Evolutionary conservation across 2,113 vertebrate species (phyloP).

Genomic region (Girardinichthys multiradiatus): DNA sequence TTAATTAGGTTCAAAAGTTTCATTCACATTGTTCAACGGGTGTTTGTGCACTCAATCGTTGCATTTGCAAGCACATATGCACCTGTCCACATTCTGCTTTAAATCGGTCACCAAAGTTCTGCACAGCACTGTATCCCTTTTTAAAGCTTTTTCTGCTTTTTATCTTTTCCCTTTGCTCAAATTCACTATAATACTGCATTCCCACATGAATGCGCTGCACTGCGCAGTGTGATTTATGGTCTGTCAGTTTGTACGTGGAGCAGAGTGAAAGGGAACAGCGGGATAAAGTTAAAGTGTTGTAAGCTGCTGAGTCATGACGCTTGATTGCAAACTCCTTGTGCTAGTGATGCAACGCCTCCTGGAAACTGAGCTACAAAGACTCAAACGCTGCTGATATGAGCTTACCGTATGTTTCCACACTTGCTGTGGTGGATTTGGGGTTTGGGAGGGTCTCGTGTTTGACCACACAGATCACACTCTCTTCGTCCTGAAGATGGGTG

Average conservation of each 20-base stretch:
- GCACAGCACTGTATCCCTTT: not conserved
- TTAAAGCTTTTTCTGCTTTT: slow-evolving; percentile 14
- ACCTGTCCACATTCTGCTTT: not conserved
- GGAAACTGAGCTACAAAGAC: slow-evolving; percentile 2
- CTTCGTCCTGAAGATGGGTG: slow-evolving; percentile 69
- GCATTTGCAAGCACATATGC: not conserved
- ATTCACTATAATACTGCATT: slow-evolving; percentile 23
- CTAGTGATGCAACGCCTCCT: slow-evolving; percentile 25
- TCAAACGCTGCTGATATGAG: not conserved
- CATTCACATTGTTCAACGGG: not conserved
- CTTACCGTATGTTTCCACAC: slow-evolving; percentile 70
- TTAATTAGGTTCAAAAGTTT: not conserved
- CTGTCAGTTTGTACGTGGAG: slow-evolving; percentile 45
- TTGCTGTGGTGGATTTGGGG: slow-evolving; percentile 39
- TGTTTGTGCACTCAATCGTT: not conserved
- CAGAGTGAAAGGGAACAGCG: slow-evolving; percentile 39
- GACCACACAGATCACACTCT: slow-evolving; percentile 67
- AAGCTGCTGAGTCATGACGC: slow-evolving; percentile 60
- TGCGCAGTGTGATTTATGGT: slow-evolving; percentile 54
- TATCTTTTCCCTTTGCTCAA: slow-evolving; percentile 19
- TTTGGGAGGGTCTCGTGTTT: slow-evolving; percentile 62
- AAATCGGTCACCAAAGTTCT: not conserved
- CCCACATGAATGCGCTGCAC: slow-evolving; percentile 38
- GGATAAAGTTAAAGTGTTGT: slow-evolving; percentile 38
- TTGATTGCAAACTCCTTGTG: slow-evolving; percentile 16